phyloP scores from a whole-genome alignment of 2,888 invertebrate species.

The Furcula furcula region DNA sequence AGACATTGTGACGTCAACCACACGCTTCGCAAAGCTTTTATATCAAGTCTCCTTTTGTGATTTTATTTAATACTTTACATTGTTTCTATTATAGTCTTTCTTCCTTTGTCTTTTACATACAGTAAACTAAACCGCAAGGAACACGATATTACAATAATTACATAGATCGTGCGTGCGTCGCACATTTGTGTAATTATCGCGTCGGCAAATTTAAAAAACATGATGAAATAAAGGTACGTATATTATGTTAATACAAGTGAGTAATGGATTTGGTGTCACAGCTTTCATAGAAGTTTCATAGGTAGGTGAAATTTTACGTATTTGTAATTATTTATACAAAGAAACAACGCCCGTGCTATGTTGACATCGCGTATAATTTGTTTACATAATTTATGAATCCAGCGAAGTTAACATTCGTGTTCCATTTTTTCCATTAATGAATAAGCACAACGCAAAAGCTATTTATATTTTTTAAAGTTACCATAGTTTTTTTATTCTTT shows the following conservation, averaged over 20 bases:
- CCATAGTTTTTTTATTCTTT: no score
- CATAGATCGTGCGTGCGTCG: conserved; percentile 7
- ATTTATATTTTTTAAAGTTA: no score
- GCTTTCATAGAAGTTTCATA: conserved; percentile 2
- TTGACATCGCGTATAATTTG: not conserved
- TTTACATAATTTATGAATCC: no score
- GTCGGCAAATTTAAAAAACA: conserved; percentile 5
- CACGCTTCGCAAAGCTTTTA: conserved; percentile 30
- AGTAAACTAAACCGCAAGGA: conserved; percentile 13
- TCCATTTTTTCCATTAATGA: no score
- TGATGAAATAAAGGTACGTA: not conserved
- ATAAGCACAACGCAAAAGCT: no score
- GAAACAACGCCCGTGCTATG: not conserved
- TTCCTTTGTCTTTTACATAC: conserved; percentile 21
- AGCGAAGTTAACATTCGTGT: no score
- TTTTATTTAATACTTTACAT: conserved; percentile 16
- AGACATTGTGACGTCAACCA: conserved; percentile 33
- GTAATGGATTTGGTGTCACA: conserved; percentile 8
- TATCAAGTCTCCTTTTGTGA: conserved; percentile 32
- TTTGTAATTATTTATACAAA: conserved; percentile 4
- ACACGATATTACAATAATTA: conserved; percentile 6
- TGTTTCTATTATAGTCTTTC: conserved; percentile 26
- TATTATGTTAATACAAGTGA: not conserved
- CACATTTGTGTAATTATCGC: conserved; percentile 10
- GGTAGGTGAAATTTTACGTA: conserved; percentile 2